Base-by-base conservation (phyloP, 2,888 invertebrate species). In the Lithophane ornitopus region DNA sequence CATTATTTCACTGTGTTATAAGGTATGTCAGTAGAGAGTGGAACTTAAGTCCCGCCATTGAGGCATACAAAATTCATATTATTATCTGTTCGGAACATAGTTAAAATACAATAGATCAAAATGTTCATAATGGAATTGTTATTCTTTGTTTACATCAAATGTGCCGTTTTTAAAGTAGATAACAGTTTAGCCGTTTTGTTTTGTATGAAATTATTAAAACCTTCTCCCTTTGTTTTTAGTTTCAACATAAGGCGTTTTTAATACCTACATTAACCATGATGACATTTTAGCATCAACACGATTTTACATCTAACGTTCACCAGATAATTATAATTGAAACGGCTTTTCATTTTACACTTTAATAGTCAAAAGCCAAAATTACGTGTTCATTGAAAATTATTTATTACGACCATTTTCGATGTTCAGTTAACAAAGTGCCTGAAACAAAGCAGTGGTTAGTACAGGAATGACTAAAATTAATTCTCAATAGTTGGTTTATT, bases 401-500 rank as follows among this genome's bases (percentile, higher is more conserved):
- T 78, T 78, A 85, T 71, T 66, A 74, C 65, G 56, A 49, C 66
- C 71, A 83, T 78, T 86, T 70, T 70, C 75, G 34, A 58, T 73
- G 68, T 68, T 56, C 63, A 34, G n/a, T 54, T 65, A 79, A 69
- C 69, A 59, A 79, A 79, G n/a, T 56, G 49, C 66, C 52, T 28
- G 39, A 76, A 73, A 81, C 59, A 84, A 70, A 68, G 81, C 85
- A 39, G 11, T 63, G 46, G 12, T 56, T 67, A 19, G 52, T 44
- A 81, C 39, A 72, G 70, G 19, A 56, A 74, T 74, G 41, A 54
- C 58, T 54, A 44, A 71, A 82, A 75, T 75, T 71, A 76, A 71
- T 85, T 82, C 67, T 70, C 78, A 82, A 82, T 78, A 70, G 73
- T 62, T 67, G 34, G 82, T 62, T 59, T 72, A 78, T 75, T 76